Conservation (phyloP, 2,797 vertebrate genomes). For the Halcyon smyrnensis region DNA sequence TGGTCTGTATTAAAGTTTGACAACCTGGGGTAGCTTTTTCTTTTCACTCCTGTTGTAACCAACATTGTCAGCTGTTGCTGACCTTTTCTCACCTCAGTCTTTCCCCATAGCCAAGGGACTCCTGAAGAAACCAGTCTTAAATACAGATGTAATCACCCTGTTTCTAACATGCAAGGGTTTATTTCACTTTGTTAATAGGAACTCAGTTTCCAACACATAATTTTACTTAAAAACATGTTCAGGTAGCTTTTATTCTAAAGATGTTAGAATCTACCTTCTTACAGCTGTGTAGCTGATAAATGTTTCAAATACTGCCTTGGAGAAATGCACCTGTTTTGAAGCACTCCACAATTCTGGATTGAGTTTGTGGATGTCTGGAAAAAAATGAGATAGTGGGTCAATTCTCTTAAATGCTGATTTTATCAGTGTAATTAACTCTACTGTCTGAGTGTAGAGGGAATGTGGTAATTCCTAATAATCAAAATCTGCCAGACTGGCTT, state of each 20-base stretch:
- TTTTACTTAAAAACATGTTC: neutral
- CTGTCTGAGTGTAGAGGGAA: too few relatives aligned
- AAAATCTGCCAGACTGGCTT: too few relatives aligned
- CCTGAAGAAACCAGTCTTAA: neutral
- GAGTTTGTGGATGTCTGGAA: neutral
- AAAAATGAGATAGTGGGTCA: neutral
- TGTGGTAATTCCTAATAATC: too few relatives aligned
- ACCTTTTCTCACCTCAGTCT: neutral
- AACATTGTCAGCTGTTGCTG: neutral
- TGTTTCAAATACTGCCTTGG: neutral
- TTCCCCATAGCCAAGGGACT: neutral
- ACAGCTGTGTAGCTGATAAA: neutral
- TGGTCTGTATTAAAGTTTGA: neutral
- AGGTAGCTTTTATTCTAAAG: neutral
- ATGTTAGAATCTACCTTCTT: neutral
- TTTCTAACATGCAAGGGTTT: neutral
- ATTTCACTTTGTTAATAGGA: neutral
- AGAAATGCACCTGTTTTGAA: neutral
- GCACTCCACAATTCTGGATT: neutral
- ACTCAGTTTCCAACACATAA: neutral
- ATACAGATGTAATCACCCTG: neutral
- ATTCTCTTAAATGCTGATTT: neutral
- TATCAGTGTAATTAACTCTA: too few relatives aligned
- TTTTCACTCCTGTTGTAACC: neutral
- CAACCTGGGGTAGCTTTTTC: neutral